Conservation (phyloP, 2,797 vertebrate species). For the Melanotaenia parkinsoni region DNA sequence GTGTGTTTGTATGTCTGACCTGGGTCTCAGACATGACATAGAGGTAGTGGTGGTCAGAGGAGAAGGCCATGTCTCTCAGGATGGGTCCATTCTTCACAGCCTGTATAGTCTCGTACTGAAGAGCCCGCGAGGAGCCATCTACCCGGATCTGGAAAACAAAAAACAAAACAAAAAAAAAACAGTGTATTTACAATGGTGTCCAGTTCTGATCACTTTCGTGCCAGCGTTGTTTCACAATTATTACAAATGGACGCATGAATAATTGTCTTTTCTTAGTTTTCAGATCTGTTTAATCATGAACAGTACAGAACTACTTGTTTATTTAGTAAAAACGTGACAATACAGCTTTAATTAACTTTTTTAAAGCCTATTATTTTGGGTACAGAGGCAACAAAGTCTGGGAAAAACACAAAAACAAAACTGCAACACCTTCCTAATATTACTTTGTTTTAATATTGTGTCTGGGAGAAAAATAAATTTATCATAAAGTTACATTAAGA, state of each 20-base stretch:
- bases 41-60: constrained; percentile 91
- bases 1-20: constrained; percentile 78
- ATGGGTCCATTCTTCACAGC: constrained; percentile 91
- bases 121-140: constrained; percentile 88
- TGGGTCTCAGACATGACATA: constrained; percentile 97
- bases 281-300: neutral
- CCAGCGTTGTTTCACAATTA: neutral
- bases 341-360: no score
- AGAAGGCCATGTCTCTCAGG: constrained; percentile 96
- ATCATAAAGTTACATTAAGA: neutral
- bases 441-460: neutral
- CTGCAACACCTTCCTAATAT: neutral
- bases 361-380: no score
- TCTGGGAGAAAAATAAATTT: neutral
- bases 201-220: neutral
- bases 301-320: neutral
- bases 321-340: no score
- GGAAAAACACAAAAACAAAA: neutral
- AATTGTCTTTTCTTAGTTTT: neutral
- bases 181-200: neutral
- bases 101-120: constrained; percentile 94
- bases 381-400: neutral
- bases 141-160: constrained; percentile 88
- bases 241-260: neutral
- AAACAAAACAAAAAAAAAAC: constrained; percentile 14